These are phyloP conservation scores for Trinorchestia longiramus DNA, from an alignment of 1,140 invertebrate species.

Conservation along the genomic window DNA sequence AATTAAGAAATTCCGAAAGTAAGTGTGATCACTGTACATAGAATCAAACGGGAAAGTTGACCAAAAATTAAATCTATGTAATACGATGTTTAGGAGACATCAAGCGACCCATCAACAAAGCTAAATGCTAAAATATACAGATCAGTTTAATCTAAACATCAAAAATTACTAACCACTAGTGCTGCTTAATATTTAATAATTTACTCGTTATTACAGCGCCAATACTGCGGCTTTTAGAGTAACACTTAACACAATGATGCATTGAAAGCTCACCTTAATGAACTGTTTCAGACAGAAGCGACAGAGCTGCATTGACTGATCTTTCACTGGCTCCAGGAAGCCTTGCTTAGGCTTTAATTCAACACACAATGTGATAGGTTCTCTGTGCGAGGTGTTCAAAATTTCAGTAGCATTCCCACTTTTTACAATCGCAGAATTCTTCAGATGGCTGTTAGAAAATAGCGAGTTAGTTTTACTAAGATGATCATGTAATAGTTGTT, in stretches of 20 bases:
- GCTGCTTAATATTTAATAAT: not conserved
- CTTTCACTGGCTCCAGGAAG: slow-evolving; percentile 14
- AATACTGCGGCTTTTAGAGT: not conserved
- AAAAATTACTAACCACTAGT: not conserved
- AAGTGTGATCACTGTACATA: not conserved
- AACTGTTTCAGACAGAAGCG: slow-evolving; percentile 45
- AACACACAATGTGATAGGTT: not conserved
- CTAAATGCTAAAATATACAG: not conserved
- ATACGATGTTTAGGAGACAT: no score
- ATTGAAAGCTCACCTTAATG: not conserved
- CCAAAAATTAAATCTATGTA: not conserved
- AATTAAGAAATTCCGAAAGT: no score
- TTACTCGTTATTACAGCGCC: not conserved
- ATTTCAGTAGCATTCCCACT: not conserved
- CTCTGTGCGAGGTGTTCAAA: not conserved
- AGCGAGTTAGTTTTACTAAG: not conserved
- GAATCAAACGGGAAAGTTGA: not conserved
- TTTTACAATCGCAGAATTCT: not conserved
- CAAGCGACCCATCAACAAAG: not conserved
- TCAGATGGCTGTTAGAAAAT: not conserved
- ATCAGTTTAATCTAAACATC: not conserved
- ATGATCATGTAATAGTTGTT: not conserved
- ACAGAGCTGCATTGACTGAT: not conserved
- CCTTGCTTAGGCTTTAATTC: slow-evolving; percentile 38
- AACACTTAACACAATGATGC: not conserved